Conservation (phyloP, 2,113 vertebrate genomes). For the Scomber scombrus region DNA sequence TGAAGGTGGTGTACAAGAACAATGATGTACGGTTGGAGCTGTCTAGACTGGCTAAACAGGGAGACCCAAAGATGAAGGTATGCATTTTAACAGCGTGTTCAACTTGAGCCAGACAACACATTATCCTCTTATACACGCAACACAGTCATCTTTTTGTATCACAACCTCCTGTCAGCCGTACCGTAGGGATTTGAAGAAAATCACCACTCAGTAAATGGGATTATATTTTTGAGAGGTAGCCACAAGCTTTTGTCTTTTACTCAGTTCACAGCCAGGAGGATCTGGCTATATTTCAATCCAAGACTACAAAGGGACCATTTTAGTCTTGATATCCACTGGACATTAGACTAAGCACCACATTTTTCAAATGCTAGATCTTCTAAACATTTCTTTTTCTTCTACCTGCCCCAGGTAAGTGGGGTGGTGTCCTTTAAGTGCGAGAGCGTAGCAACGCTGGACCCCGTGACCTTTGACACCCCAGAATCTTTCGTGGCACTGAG, state of each 20-base stretch:
- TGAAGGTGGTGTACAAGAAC: constrained; percentile 98
- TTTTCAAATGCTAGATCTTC: background rate
- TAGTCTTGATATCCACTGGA: constrained; percentile 17
- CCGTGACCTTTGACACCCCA: constrained; percentile 98
- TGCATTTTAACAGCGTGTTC: constrained; percentile 17
- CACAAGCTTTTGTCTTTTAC: constrained; percentile 44
- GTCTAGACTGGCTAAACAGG: constrained; percentile 96
- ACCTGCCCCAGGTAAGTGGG: constrained; percentile 87
- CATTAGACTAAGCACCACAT: background rate
- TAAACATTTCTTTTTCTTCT: background rate
- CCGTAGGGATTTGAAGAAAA: constrained; percentile 30
- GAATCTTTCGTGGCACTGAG: constrained; percentile 96
- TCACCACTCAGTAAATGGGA: constrained; percentile 46
- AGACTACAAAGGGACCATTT: constrained; percentile 46
- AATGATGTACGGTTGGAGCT: constrained; percentile 97
- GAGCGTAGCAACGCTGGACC: constrained; percentile 97
- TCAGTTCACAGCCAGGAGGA: constrained; percentile 35
- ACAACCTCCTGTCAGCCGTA: constrained; percentile 28
- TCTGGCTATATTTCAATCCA: constrained; percentile 49
- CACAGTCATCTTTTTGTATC: constrained; percentile 31
- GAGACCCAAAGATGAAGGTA: constrained; percentile 97
- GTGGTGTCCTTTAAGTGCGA: constrained; percentile 98
- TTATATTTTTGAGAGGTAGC: constrained; percentile 59
- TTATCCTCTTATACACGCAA: constrained; percentile 41
- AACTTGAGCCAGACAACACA: constrained; percentile 28